Evolutionary conservation across 1,140 invertebrate species (phyloP), one percentile per base, ranked within the genome.

Genomic region (Atta texana): DNA sequence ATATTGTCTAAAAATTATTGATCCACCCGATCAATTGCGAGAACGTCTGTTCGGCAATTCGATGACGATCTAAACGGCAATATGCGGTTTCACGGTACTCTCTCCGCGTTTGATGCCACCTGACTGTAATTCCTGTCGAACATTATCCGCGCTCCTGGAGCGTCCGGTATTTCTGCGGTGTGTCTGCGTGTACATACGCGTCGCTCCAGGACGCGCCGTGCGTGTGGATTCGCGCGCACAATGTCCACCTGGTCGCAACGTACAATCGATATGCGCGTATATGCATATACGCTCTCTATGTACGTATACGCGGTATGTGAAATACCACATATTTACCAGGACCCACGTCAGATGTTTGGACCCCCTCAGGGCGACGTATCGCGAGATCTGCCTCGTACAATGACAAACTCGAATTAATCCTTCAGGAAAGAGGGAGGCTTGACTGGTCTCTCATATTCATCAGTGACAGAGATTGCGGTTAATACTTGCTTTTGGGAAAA

Each of bases 51-150:
- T n/a, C 59, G 34, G 66, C 49, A 69, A 57, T 71, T 34, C 18
- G 68, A 72, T 51, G 21, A 55, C 53, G 51, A 24, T 24, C 55
- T 64, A 74, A 84, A 28, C 55, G 81, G 57, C 55, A n/a, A n/a
- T 75, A 28, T 61, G 71, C 55, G 81, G 71, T 84, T 61, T 49
- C 68, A 21, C 31, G 57, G 59, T n/a, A 24, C 10, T 51, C 51
- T 51, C 51, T 39, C 3, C 31, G 14, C 28, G 44, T 87, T 88
- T 86, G 86, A 51, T 55, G 28, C 69, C 84, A 87, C 31, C 84
- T 80, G 89, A 78, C 51, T 59, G 61, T 84, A 44, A 86, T 91
- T 91, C 77, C 77, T 84, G 28, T 87, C 78, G 87, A 57, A 63
- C 85, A 55, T 90, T 89, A 78, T 57, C 57, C 64, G 68, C 68